Conservation (phyloP, 2,797 vertebrate genomes). For the Cottoperca gobio region DNA sequence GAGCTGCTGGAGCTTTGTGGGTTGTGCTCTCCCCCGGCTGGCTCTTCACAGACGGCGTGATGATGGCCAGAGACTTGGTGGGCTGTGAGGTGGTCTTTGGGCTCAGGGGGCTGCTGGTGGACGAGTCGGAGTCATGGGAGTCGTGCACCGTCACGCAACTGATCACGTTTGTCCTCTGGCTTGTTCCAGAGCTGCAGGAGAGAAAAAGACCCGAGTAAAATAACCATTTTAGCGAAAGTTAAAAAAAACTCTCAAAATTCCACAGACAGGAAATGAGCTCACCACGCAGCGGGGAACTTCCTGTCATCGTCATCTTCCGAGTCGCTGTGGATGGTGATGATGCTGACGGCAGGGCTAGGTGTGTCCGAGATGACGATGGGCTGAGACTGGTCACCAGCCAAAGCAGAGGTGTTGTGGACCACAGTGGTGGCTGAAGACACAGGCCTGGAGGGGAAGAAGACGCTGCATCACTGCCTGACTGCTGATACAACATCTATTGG, state of each 20-base stretch:
- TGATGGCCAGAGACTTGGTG: slow-evolving; percentile 89
- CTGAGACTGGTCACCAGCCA: slow-evolving; percentile 88
- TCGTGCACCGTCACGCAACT: slow-evolving; percentile 98
- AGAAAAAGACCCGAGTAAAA: background rate
- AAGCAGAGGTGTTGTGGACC: slow-evolving; percentile 85
- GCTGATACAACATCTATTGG: background rate
- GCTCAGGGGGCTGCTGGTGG: slow-evolving; percentile 92
- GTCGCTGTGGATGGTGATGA: slow-evolving; percentile 99
- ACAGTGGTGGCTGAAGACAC: slow-evolving; percentile 84
- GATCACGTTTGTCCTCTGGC: slow-evolving; percentile 96
- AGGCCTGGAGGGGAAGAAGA: slow-evolving; percentile 77
- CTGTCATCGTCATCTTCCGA: slow-evolving; percentile 97
- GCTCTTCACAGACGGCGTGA: slow-evolving; percentile 91
- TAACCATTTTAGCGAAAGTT: background rate
- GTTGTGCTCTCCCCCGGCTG: slow-evolving; percentile 86
- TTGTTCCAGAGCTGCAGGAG: slow-evolving; percentile 76
- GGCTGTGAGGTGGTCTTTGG: slow-evolving; percentile 84
- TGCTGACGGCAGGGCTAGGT: slow-evolving; percentile 95
- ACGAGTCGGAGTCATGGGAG: slow-evolving; percentile 97
- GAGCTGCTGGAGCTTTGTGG: slow-evolving; percentile 64
- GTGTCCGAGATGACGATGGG: slow-evolving; percentile 98
- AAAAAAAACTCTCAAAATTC: background rate
- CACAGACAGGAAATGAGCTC: slow-evolving; percentile 28
- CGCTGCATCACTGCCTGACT: background rate
- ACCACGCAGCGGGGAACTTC: slow-evolving; percentile 92